Evolutionary conservation across 2,797 vertebrate genomes (phyloP).

Genomic region (Halcyon leucocephala): DNA sequence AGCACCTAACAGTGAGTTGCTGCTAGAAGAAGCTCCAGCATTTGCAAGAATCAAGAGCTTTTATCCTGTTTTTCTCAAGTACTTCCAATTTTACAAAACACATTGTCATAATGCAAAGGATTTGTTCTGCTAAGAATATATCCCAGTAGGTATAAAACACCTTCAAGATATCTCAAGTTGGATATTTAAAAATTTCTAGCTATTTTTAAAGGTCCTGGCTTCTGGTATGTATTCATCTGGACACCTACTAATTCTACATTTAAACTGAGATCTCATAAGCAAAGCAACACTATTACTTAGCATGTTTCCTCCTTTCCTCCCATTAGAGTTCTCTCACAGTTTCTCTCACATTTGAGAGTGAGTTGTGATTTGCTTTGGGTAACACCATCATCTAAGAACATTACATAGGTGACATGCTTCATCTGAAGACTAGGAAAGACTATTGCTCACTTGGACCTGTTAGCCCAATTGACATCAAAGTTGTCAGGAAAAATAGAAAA

Average conservation of each 20-base stretch:
- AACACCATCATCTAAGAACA: background rate
- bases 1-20: background rate
- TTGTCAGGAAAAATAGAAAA: background rate
- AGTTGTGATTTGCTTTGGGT: background rate
- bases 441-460: constrained; percentile 1
- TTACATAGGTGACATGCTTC: background rate
- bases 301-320: background rate
- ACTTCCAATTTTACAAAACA: background rate
- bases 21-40: background rate
- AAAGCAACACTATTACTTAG: background rate
- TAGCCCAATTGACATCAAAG: background rate
- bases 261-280: background rate
- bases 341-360: background rate
- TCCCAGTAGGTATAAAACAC: background rate
- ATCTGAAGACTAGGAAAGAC: background rate
- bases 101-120: background rate
- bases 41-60: background rate
- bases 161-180: background rate
- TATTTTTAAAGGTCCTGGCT: background rate
- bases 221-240: background rate
- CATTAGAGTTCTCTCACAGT: background rate
- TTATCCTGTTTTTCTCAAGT: background rate
- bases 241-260: background rate
- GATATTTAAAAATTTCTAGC: background rate
- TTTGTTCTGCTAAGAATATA: background rate